phyloP scores from a whole-genome alignment of 1,140 invertebrate species.

The Neodiprion fabricii region DNA sequence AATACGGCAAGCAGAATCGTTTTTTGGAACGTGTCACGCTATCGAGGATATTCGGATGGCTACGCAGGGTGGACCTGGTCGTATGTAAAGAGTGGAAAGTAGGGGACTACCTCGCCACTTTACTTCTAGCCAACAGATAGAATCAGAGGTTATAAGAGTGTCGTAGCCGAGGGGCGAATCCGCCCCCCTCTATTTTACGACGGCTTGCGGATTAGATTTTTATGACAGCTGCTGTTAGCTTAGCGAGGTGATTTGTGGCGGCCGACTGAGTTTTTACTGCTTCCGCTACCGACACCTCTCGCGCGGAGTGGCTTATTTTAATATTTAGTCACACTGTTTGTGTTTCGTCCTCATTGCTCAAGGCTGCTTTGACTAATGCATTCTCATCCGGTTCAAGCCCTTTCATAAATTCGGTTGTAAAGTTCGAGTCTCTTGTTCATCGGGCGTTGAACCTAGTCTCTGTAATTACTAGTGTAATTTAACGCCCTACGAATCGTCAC shows the following conservation, averaged over 20 bases:
- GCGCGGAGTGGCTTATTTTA: neutral
- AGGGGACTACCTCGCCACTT: no score
- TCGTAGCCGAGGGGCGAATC: neutral
- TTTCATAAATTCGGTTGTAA: no score
- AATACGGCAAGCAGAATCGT: neutral
- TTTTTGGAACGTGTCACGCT: neutral
- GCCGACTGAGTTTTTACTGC: conserved; percentile 12
- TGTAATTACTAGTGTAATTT: no score
- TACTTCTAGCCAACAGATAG: conserved; percentile 8
- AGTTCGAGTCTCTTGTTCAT: no score
- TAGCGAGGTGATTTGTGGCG: conserved; percentile 9
- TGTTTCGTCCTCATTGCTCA: no score
- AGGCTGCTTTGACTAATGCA: no score
- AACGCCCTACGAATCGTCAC: no score
- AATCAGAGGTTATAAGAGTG: conserved; percentile 3
- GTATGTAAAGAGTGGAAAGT: neutral
- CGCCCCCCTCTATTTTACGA: neutral
- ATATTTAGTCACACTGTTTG: no score
- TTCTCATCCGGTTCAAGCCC: no score
- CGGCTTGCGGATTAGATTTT: conserved; percentile 18
- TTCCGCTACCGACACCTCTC: conserved; percentile 2
- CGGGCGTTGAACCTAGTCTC: no score
- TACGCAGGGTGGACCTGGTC: neutral
- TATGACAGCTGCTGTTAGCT: conserved; percentile 14
- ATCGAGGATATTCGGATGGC: neutral